A percentile compares a stretch with the other conserved stretches of the same genome.
Conservation (phyloP, 37 sponge, comb jelly and placozoan species). For the Beroe ovata region DNA sequence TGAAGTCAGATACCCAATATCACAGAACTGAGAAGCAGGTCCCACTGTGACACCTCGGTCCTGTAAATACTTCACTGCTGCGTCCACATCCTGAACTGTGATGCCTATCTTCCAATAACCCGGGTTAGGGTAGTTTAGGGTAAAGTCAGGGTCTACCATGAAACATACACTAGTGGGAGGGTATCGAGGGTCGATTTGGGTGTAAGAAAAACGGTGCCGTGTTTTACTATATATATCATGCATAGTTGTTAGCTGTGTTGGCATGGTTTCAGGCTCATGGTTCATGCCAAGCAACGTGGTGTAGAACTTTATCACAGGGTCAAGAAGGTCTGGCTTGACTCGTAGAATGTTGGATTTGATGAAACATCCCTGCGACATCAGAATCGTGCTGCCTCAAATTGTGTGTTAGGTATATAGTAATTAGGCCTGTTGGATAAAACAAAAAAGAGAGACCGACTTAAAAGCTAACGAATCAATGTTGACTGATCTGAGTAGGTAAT, state of each 20-base stretch:
- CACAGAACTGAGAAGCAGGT: neutral
- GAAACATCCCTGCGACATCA: no score
- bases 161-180: constrained; percentile 20
- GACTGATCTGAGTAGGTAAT: no score
- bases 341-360: constrained; percentile 40
- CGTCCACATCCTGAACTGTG: neutral
- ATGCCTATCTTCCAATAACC: constrained; percentile 48
- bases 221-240: no score
- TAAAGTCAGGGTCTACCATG: neutral
- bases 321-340: neutral
- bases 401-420: no score
- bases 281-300: neutral
- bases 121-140: neutral
- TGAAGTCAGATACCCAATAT: constrained; percentile 17
- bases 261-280: neutral
- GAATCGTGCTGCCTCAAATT: no score
- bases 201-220: neutral
- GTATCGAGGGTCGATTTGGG: neutral
- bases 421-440: no score
- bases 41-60: neutral
- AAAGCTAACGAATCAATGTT: no score
- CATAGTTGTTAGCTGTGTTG: neutral
- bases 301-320: neutral
- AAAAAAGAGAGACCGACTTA: no score
- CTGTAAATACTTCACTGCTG: neutral